Evolutionary conservation across 2,797 vertebrate genomes (phyloP).

Genomic region (Acomys russatus): DNA sequence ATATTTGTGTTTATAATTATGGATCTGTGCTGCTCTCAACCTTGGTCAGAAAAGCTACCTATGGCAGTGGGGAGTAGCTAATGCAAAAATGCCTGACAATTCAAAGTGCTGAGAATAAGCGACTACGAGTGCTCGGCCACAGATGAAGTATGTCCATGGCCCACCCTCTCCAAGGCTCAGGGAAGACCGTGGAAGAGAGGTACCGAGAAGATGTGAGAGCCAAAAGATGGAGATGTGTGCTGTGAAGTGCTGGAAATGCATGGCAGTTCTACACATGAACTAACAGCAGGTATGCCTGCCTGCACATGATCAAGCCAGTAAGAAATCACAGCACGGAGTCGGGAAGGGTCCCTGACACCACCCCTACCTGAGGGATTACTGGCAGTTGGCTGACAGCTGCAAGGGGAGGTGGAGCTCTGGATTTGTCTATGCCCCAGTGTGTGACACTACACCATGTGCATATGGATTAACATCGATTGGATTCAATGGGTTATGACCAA

Average conservation of each 20-base stretch:
- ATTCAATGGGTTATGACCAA: background rate
- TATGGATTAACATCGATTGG: background rate
- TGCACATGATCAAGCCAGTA: background rate
- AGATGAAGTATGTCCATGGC: background rate
- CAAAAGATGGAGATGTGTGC: background rate
- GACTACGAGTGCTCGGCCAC: rapidly evolving
- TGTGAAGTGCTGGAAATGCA: background rate
- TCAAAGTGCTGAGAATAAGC: background rate
- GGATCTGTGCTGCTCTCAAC: background rate
- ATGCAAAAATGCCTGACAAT: background rate
- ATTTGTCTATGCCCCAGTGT: background rate
- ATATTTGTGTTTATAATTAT: background rate
- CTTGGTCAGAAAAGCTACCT: background rate
- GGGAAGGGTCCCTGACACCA: too few species aligned
- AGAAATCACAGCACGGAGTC: background rate
- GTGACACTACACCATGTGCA: background rate
- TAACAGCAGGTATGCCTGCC: background rate
- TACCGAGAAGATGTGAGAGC: background rate
- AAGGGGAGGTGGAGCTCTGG: background rate
- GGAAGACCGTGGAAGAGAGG: background rate
- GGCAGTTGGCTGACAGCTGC: too few species aligned
- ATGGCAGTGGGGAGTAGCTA: background rate
- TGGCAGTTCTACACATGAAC: background rate
- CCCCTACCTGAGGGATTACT: background rate
- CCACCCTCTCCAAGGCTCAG: background rate